These are phyloP conservation scores for Polypterus senegalus DNA, from an alignment of 2,113 vertebrate genomes.

Conservation along the genomic window DNA sequence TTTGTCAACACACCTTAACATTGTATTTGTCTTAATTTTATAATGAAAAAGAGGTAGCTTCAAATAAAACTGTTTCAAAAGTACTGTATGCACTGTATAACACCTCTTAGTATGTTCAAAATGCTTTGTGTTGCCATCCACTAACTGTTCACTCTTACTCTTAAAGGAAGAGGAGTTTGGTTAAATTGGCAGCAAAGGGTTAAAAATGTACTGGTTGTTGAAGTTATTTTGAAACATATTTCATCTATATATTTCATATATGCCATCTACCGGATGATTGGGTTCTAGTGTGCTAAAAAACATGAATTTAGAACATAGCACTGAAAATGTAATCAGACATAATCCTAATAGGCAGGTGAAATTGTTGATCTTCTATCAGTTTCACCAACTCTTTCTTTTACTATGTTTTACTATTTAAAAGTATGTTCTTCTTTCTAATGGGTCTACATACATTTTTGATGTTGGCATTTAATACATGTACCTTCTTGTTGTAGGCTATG, in stretches of 20 bases:
- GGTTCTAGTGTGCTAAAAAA: neutral
- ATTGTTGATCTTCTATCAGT: no score
- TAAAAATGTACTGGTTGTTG: neutral
- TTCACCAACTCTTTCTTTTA: neutral
- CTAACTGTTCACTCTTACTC: no score
- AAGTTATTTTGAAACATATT: neutral
- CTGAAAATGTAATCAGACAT: neutral
- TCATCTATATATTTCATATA: neutral
- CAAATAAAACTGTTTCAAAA: no score
- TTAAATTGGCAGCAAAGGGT: neutral
- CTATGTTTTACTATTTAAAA: neutral
- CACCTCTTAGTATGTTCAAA: no score
- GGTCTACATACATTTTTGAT: neutral
- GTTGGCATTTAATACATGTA: neutral
- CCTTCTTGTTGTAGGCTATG: constrained; percentile 28
- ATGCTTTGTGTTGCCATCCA: no score
- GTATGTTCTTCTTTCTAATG: neutral
- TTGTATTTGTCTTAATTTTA: neutral
- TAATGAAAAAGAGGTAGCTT: no score
- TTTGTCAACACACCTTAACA: neutral
- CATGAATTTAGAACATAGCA: neutral
- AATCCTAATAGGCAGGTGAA: no score
- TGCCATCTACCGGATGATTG: neutral
- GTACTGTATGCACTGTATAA: no score
- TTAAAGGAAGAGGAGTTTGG: no score